Percentiles rank a stretch among this genome's conserved stretches.
phyloP scores from a whole-genome alignment of 92 coral and sea anemone genomes.

The Actinostola sp. region DNA sequence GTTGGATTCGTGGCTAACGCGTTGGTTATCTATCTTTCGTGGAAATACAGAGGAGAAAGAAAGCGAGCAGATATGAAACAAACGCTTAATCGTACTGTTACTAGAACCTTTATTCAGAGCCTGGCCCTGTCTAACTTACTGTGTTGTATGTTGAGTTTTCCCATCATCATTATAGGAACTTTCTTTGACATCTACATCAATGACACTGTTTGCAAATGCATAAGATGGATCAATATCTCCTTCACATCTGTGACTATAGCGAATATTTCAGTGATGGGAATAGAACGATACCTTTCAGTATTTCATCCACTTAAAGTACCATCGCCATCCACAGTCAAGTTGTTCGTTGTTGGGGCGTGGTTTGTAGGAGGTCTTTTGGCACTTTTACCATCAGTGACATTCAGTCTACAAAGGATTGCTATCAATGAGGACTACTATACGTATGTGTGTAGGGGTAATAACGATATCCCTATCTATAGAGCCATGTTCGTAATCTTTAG shows the following conservation, averaged over 20 bases:
- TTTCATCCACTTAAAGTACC: conserved; percentile 16
- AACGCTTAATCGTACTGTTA: neutral
- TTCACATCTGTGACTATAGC: neutral
- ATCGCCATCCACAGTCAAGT: neutral
- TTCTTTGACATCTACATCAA: neutral
- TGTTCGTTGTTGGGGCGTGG: conserved; percentile 7
- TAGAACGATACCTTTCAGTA: conserved; percentile 15
- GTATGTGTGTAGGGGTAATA: neutral
- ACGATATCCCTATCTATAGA: neutral
- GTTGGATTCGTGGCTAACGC: too few relatives aligned
- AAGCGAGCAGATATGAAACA: neutral
- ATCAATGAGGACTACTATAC: neutral
- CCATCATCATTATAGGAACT: neutral
- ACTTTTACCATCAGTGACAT: neutral
- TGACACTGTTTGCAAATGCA: neutral
- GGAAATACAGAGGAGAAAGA: too few relatives aligned
- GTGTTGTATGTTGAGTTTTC: neutral
- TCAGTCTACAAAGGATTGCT: neutral
- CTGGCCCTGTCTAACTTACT: conserved; percentile 7
- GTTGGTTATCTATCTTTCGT: too few relatives aligned
- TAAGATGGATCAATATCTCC: conserved; percentile 4
- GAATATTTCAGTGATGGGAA: conserved; percentile 11
- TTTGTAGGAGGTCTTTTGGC: neutral
- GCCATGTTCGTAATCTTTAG: neutral
- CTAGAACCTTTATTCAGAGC: conserved; percentile 10